Evolutionary conservation across 2,797 vertebrate genomes (phyloP), one percentile per base, ranked within the genome.

Genomic region (Propithecus deckenii): DNA sequence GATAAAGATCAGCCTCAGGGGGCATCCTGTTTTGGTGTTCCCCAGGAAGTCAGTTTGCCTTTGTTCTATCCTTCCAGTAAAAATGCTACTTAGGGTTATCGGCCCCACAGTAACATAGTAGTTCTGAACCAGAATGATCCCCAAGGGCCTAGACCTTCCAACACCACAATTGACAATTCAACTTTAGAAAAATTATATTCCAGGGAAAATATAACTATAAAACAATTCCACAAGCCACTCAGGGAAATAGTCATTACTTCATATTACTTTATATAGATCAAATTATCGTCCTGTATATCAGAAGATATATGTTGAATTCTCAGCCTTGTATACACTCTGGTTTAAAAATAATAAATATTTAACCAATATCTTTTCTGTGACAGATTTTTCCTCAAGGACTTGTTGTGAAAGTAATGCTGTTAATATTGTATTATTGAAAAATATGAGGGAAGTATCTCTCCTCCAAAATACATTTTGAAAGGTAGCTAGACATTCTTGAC

Each of bases 391-490:
- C 81, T 63, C 12, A 55, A 71, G 52, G 30, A 90, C 32, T 87
- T 92, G 30, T 20, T 75, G 35, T 63, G 32, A 92, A 86, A 81
- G 30, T 52, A 52, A 25, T 76, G 3, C 35, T 32, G 14, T 83
- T 86, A 78, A 25, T 8, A 14, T 43, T 13, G 0, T 86, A 5
- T 28, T 91, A 10, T 59, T 94, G 30, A 75, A 96, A 96, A 97
- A 86, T 32, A 57, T 11, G 5, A 30, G 13, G 30, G 38, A 96
- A 91, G 11, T 67, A 28, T 86, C 95, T 98, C 96, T 97, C 85
- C 79, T 94, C 97, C 87, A 86, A 91, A 65, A 80, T 81, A 69
- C 83, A 46, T 96, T 97, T 67, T 35, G 55, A 96, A 94, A 72
- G 86, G 25, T 69, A 23, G 2, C 7, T 97, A 94, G 28, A 96